Conservation (phyloP, 1,140 invertebrate species). For the Cylas formicarius region DNA sequence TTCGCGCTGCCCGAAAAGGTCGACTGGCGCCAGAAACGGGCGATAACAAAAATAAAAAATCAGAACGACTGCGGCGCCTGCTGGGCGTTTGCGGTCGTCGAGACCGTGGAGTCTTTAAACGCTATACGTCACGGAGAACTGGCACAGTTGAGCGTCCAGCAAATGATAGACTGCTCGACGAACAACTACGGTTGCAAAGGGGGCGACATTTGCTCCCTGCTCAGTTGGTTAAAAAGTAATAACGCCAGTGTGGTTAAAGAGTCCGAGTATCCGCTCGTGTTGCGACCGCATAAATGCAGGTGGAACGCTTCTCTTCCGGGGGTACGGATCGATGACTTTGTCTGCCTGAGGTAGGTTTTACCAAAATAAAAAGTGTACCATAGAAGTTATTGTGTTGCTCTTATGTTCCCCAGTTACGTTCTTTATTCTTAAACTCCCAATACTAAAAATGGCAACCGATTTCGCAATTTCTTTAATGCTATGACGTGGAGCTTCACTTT, state of each 20-base stretch:
- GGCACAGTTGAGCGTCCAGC: slow-evolving; percentile 65
- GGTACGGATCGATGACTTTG: slow-evolving; percentile 39
- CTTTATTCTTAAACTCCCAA: no score
- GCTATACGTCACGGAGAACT: slow-evolving; percentile 60
- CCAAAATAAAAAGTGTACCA: no score
- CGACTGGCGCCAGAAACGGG: slow-evolving; percentile 54
- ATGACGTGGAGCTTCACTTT: no score
- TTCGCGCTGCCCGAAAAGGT: slow-evolving; percentile 31
- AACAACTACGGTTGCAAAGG: slow-evolving; percentile 72
- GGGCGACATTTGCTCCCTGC: slow-evolving; percentile 71
- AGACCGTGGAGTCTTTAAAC: slow-evolving; percentile 70
- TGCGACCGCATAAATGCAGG: slow-evolving; percentile 51
- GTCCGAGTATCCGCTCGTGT: slow-evolving; percentile 58
- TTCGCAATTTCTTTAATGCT: no score
- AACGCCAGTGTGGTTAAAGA: slow-evolving; percentile 53
- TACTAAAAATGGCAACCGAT: no score
- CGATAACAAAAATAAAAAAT: slow-evolving; percentile 62
- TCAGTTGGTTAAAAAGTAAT: slow-evolving; percentile 61
- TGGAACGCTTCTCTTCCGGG: slow-evolving; percentile 32
- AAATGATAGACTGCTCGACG: slow-evolving; percentile 77
- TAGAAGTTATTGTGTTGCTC: no score
- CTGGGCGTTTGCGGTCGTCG: slow-evolving; percentile 79
- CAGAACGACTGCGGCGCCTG: slow-evolving; percentile 78
- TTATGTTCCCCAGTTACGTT: no score
- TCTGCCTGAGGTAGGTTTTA: slow-evolving; percentile 46